Evolutionary conservation across 1,140 invertebrate genomes (phyloP).

Genomic region (Holcopasites calliopsidis): DNA sequence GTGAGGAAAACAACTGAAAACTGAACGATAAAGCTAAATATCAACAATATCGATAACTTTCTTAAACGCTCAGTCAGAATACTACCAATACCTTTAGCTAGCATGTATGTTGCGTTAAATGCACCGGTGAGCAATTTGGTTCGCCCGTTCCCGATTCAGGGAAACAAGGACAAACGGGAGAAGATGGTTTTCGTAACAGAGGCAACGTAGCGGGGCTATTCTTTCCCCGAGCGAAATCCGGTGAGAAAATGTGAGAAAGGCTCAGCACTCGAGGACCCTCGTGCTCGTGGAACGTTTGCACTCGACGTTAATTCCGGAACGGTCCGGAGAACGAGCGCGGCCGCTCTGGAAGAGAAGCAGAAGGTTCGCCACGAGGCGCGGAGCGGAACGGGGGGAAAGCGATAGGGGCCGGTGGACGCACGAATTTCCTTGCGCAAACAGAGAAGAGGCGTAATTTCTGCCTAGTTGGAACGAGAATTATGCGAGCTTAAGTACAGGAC

Average conservation of each 20-base stretch:
- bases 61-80: too few relatives aligned
- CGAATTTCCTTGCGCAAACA: constrained; percentile 61
- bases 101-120: too few relatives aligned
- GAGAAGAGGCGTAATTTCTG: constrained; percentile 59
- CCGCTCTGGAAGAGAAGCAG: not conserved
- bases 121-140: too few relatives aligned
- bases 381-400: not conserved
- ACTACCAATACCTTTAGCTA: too few relatives aligned
- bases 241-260: constrained; percentile 35
- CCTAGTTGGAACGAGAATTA: constrained; percentile 66
- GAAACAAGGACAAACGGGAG: too few relatives aligned
- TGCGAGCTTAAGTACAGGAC: constrained; percentile 66
- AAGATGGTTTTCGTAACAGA: too few relatives aligned
- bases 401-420: constrained; percentile 24
- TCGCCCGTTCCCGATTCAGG: too few relatives aligned
- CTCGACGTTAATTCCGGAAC: constrained; percentile 43
- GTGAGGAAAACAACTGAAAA: too few relatives aligned
- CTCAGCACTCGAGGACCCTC: constrained; percentile 19
- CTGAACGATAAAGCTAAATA: too few relatives aligned
- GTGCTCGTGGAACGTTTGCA: constrained; percentile 28
- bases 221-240: constrained; percentile 27
- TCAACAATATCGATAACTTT: too few relatives aligned
- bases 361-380: not conserved
- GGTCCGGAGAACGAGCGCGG: not conserved
- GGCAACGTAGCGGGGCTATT: constrained; percentile 6